Percentiles rank a stretch among this genome's conserved stretches.
These are phyloP conservation scores for Synodontis membranacea DNA, from an alignment of 2,113 vertebrate genomes.

Conservation along the genomic window DNA sequence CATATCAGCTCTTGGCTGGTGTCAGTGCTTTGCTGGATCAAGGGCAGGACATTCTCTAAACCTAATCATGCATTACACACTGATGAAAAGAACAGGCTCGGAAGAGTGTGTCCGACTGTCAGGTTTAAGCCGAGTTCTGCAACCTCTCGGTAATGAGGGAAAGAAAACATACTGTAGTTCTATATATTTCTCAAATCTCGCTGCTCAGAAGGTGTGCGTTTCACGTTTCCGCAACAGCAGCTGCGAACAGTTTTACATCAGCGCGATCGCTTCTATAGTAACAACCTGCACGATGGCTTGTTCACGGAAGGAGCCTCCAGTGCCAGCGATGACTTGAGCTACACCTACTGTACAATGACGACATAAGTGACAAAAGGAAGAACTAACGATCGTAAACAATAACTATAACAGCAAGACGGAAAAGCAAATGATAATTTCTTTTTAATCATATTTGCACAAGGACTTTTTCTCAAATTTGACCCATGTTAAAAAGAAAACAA, in stretches of 20 bases:
- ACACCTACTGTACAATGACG: neutral
- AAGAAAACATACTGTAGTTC: neutral
- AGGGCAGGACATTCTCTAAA: slow-evolving; percentile 45
- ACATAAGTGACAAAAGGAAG: neutral
- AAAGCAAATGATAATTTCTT: neutral
- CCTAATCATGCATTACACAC: slow-evolving; percentile 43
- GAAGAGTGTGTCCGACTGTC: slow-evolving; percentile 4
- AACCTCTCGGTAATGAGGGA: slow-evolving; percentile 38
- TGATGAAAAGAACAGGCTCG: slow-evolving; percentile 4
- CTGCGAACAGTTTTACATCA: neutral
- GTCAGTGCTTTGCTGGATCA: neutral
- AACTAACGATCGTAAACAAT: neutral
- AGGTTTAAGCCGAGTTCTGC: slow-evolving; percentile 45
- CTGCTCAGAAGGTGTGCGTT: neutral
- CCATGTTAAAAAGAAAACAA: neutral
- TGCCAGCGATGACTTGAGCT: neutral
- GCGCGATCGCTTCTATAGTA: neutral
- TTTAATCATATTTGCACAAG: no score
- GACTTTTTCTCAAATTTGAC: no score
- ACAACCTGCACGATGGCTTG: neutral
- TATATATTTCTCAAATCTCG: neutral
- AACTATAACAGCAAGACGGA: neutral
- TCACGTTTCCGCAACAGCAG: neutral
- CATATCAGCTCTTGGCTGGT: neutral
- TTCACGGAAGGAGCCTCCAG: neutral